These are phyloP conservation scores for Papilio helenus DNA, from an alignment of 1,140 invertebrate species.

Conservation along the genomic window DNA sequence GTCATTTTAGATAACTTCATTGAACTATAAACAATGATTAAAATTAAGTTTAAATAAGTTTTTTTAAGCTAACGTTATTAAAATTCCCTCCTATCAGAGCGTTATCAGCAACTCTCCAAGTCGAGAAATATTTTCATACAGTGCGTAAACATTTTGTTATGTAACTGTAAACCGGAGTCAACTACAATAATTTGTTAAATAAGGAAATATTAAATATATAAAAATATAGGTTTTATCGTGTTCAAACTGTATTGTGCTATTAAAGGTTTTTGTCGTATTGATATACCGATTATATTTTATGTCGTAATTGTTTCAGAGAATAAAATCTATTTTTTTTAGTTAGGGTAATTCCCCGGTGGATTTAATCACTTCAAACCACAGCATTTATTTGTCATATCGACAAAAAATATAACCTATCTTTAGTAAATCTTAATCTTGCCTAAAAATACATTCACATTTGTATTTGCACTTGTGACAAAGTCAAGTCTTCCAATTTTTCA, in stretches of 20 bases:
- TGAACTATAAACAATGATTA: neutral
- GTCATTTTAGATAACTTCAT: neutral
- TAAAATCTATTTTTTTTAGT: neutral
- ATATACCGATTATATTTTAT: neutral
- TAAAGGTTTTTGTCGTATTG: neutral
- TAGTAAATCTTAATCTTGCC: neutral
- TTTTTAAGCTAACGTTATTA: constrained; percentile 3
- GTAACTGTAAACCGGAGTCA: neutral
- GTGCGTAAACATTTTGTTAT: neutral
- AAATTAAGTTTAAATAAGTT: neutral
- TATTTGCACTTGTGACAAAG: neutral
- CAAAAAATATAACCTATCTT: neutral
- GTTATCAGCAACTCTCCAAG: constrained; percentile 14
- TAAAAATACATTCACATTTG: neutral
- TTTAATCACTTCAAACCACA: neutral
- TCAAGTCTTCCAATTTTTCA: neutral
- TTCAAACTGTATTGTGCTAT: neutral
- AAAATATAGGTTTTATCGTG: neutral
- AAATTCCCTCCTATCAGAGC: neutral
- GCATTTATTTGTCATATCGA: neutral
- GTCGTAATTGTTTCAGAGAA: neutral
- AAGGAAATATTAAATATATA: neutral
- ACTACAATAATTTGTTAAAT: neutral
- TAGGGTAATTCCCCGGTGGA: neutral
- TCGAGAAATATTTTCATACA: neutral